phyloP scores from a whole-genome alignment of 23 tunicate genomes.

The Halocynthia aurantium region DNA sequence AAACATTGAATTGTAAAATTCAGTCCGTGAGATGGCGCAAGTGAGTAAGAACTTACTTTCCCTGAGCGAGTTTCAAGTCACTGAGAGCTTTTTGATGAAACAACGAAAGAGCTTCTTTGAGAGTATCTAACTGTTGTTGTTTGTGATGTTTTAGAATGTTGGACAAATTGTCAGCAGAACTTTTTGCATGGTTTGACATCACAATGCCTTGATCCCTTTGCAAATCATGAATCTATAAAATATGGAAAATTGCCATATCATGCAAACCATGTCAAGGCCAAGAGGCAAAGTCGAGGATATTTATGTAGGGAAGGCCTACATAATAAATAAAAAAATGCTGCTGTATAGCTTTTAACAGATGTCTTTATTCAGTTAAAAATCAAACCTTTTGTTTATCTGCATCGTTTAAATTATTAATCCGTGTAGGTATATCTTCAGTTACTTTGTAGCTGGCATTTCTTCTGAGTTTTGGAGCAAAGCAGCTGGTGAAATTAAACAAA shows the following conservation, averaged over 20 bases:
- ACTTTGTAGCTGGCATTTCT: background rate
- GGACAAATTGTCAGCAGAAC: slow-evolving; percentile 3
- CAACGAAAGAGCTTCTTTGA: slow-evolving; percentile 22
- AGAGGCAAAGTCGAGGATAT: too few species aligned
- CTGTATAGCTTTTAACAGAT: too few species aligned
- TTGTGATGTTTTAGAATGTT: slow-evolving; percentile 9
- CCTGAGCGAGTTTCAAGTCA: slow-evolving; percentile 34
- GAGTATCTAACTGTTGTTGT: slow-evolving; percentile 9
- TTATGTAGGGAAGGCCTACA: too few species aligned
- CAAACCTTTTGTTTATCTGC: slow-evolving; percentile 18
- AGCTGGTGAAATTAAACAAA: background rate
- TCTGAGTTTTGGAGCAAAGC: slow-evolving; percentile 17
- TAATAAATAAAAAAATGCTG: too few species aligned
- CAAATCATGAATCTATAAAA: too few species aligned
- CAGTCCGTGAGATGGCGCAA: background rate
- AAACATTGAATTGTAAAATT: too few species aligned
- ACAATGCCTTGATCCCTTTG: too few species aligned
- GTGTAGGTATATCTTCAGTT: slow-evolving; percentile 1
- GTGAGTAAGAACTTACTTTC: slow-evolving; percentile 30
- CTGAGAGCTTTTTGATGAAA: slow-evolving; percentile 32
- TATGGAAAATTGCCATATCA: too few species aligned
- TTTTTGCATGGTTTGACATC: background rate
- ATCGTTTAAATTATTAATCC: background rate
- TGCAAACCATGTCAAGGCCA: too few species aligned
- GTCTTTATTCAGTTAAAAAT: too few species aligned